Evolutionary conservation across 2,888 invertebrate genomes (phyloP), one percentile per base, ranked within the genome.

Genomic region (Noctuana brunneofusca): DNA sequence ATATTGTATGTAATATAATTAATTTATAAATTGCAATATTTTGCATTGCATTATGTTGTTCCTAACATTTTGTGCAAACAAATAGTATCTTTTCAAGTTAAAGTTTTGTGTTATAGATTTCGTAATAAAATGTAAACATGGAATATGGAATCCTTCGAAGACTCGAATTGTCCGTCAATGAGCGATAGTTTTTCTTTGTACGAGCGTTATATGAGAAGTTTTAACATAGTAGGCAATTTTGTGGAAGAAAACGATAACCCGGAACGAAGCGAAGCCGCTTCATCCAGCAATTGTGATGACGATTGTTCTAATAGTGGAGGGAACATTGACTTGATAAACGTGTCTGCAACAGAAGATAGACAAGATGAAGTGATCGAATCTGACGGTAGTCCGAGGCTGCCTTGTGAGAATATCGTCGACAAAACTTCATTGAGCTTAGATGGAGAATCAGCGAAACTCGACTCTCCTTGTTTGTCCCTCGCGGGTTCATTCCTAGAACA

Each of bases 161-260:
- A 89, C 76, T 86, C 90, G 64, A 88, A 89, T 81, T 85, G 87
- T 78, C 85, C 82, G 75, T 89, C 89, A 59, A 77, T 86, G 83
- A 88, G 85, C 80, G 86, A 89, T 78, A 88, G 86, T 78, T 87
- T 90, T 78, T 89, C 88, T 71, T 75, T 90, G 67, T 91, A 91
- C 66, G 88, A 89, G 67, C 83, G 89, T 48, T 91, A 89, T 70
- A 79, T 90, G 80, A 82, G 86, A 78, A 90, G 89, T 80, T 91
- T 91, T 69, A 89, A 84, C 72, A 84, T 89, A 57, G 87, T 83
- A 56, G 77, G 84, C 68, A 79, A 75, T 65, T 76, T 81, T 60
- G 72, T 75, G 24, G 79, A 83, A 66, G 76, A 77, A 63, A 78
- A 76, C 46, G 60, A 60, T 38, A 62, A 62, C 20, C 38, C 20